These are phyloP conservation scores for Oreonectes daqikongensis DNA, from an alignment of 2,797 vertebrate species.

Conservation along the genomic window DNA sequence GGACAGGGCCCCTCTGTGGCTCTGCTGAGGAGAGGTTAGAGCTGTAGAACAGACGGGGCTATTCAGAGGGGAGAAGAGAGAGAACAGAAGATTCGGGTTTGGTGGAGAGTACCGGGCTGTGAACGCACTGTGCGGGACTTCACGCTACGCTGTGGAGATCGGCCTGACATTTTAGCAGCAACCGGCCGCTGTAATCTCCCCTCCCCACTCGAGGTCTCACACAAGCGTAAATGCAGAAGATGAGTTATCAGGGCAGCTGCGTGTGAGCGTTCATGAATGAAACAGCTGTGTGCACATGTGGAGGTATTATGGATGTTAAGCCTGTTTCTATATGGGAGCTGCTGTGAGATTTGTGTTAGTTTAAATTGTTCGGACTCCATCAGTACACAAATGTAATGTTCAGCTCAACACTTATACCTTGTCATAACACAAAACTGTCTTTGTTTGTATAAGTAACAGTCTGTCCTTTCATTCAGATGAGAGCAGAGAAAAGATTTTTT, in stretches of 20 bases:
- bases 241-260: slow-evolving; percentile 45
- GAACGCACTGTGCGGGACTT: slow-evolving; percentile 34
- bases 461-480: too few relatives aligned
- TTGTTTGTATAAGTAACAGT: too few relatives aligned
- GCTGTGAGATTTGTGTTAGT: neutral
- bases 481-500: too few relatives aligned
- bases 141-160: slow-evolving; percentile 44
- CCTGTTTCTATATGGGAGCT: neutral
- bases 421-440: slow-evolving; percentile 4
- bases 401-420: slow-evolving; percentile 39
- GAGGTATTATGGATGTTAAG: neutral
- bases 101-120: neutral
- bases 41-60: slow-evolving; percentile 41
- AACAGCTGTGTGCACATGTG: slow-evolving; percentile 12
- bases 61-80: slow-evolving; percentile 38
- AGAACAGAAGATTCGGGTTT: slow-evolving; percentile 16
- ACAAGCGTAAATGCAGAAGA: slow-evolving; percentile 32
- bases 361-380: slow-evolving; percentile 10
- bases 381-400: slow-evolving; percentile 15
- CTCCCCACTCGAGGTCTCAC: slow-evolving; percentile 30
- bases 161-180: slow-evolving; percentile 51
- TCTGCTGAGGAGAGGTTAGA: slow-evolving; percentile 39
- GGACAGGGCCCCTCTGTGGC: slow-evolving; percentile 47
- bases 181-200: slow-evolving; percentile 46
- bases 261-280: slow-evolving; percentile 18